Base-by-base conservation (phyloP, 2,113 vertebrate genomes). In the Paramormyrops kingsleyae region DNA sequence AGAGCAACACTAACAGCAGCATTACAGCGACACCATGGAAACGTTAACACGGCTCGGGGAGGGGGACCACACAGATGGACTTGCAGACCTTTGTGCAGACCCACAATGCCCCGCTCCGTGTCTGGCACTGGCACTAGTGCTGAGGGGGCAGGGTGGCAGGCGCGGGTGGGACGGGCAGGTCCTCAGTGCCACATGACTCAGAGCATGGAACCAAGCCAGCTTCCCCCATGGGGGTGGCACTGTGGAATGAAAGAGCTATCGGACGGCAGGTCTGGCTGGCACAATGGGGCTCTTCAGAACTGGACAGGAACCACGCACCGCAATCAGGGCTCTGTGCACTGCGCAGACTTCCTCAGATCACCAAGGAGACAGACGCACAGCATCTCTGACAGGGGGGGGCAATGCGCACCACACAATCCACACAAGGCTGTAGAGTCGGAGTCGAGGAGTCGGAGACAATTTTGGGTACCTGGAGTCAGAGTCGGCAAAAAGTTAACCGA, bases 251-350 rank as follows among this genome's bases (percentile, higher is more conserved):
- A 59, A 44, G 39, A 44, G 87, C 87, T 13, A 50, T 39, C 87
- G 15, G 35, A 39, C 21, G 3, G 53, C 53, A 62, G 53, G 52
- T 53, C 86, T 3, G 84, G 7, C 17, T 35, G 24, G 87, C 87
- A 88, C 87, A 88, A 66, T 62, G 39, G 21, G 52, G 56, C 87
- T 88, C 87, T 88, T 88, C 87, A 88, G 53, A 66, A 19, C 53
- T 6, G 17, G 52, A 52, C 35, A 62, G 35, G 35, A 35, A n/a
- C 53, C 19, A 52, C 19, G 4, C 50, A 42, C 86, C 2, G 49
- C 13, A n/a, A 53, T 9, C 10, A 15, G 49, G 31, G 50, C 49
- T 56, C 49, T 1, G 31, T 56, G 49, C 86, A 35, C 27, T 56
- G n/a, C 86, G 3, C 13, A 35, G 62, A 70, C 62, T 12, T 31